These are phyloP conservation scores for Darevskia mixta DNA, from an alignment of 2,797 vertebrate genomes.

Conservation along the genomic window DNA sequence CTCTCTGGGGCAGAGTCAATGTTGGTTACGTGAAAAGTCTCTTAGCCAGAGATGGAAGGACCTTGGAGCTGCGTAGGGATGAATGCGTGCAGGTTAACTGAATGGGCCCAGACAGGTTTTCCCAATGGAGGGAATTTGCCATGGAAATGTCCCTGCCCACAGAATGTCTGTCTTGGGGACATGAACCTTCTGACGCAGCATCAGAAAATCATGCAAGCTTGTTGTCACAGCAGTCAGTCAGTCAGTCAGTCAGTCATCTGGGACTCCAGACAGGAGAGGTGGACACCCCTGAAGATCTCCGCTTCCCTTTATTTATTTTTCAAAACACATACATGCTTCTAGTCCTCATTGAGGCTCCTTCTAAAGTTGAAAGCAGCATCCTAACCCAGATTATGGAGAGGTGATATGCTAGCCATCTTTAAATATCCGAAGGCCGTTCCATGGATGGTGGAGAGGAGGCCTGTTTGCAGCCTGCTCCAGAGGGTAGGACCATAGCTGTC, in stretches of 20 bases:
- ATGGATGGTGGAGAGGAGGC: too few species aligned
- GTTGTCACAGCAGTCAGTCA: not conserved
- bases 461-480: too few species aligned
- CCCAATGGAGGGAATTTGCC: not conserved
- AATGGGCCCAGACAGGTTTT: slow-evolving; percentile 1
- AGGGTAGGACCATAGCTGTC: too few species aligned
- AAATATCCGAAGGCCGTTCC: too few species aligned
- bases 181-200: not conserved
- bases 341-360: not conserved
- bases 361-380: too few species aligned
- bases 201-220: rapidly evolving
- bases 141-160: not conserved
- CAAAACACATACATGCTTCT: too few species aligned
- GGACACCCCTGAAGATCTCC: not conserved
- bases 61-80: not conserved
- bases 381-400: not conserved
- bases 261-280: not conserved
- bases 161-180: not conserved
- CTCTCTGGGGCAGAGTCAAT: not conserved
- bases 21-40: not conserved
- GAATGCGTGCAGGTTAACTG: rapidly evolving
- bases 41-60: not conserved
- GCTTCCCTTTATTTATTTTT: too few species aligned
- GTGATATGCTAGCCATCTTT: too few species aligned
- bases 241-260: not conserved